Conservation (phyloP, 2,797 vertebrate genomes). For the Choloepus didactylus region DNA sequence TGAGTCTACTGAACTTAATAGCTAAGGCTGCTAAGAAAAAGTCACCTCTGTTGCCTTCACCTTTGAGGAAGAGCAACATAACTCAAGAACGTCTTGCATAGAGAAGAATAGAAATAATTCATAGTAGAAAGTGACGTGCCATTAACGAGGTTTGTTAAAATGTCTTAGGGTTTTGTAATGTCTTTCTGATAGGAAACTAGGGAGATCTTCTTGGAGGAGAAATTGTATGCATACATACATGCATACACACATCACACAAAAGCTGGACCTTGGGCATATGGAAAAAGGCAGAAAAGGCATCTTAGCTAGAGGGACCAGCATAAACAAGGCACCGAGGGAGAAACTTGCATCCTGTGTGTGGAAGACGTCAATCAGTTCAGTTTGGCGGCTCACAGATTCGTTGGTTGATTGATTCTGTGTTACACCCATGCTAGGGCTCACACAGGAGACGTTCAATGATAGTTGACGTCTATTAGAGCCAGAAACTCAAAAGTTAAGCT, state of each 20-base stretch:
- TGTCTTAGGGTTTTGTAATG: not conserved
- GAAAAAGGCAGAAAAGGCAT: not conserved
- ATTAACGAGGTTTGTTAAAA: not conserved
- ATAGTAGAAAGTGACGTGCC: not conserved
- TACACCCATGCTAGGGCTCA: not conserved
- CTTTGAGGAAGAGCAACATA: not conserved
- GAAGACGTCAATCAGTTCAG: not conserved
- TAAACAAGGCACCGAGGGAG: not conserved
- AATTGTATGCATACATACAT: not conserved
- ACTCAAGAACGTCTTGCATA: not conserved
- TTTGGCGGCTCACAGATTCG: not conserved
- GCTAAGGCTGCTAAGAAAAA: not conserved
- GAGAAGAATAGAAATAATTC: not conserved
- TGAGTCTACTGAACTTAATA: not conserved
- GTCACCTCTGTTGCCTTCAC: not conserved
- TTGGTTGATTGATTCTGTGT: not conserved
- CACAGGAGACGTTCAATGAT: not conserved
- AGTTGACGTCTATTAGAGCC: not conserved
- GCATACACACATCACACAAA: not conserved
- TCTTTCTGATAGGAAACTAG: constrained; percentile 50
- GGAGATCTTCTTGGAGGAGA: not conserved
- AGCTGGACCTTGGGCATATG: not conserved
- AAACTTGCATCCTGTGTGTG: not conserved
- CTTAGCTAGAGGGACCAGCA: not conserved
- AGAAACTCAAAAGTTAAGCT: not conserved